Conservation (phyloP, 2,113 vertebrate species). For the Poeciliopsis retropinna region DNA sequence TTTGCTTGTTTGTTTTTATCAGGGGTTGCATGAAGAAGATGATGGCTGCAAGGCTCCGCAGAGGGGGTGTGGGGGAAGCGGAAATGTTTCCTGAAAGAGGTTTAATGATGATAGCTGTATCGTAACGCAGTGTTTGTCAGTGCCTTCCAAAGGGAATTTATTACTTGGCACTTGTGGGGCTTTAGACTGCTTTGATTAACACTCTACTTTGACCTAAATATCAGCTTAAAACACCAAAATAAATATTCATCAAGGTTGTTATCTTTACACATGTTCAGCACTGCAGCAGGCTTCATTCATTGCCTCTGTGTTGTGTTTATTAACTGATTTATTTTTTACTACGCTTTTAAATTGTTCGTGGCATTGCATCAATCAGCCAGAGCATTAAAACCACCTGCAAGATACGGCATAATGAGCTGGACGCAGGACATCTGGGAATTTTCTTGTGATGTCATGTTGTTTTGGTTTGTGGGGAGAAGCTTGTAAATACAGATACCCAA, state of each 20-base stretch:
- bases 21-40: slow-evolving; percentile 55
- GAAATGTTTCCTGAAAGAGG: slow-evolving; percentile 37
- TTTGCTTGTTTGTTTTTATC: slow-evolving; percentile 64
- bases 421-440: neutral
- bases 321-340: neutral
- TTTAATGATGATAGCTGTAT: slow-evolving; percentile 44
- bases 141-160: slow-evolving; percentile 26
- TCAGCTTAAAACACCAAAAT: neutral
- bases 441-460: neutral
- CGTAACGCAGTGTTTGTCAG: slow-evolving; percentile 17
- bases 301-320: neutral
- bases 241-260: slow-evolving; percentile 1
- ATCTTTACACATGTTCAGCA: neutral
- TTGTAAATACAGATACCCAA: neutral
- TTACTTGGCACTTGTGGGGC: neutral
- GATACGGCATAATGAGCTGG: neutral
- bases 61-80: slow-evolving; percentile 29
- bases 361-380: neutral
- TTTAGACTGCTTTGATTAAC: neutral
- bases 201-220: slow-evolving; percentile 3
- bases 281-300: neutral
- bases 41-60: slow-evolving; percentile 53
- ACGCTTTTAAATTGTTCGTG: neutral
- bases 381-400: neutral
- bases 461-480: neutral